Base-by-base conservation (phyloP, 2,113 vertebrate genomes). In the Oreochromis niloticus region DNA sequence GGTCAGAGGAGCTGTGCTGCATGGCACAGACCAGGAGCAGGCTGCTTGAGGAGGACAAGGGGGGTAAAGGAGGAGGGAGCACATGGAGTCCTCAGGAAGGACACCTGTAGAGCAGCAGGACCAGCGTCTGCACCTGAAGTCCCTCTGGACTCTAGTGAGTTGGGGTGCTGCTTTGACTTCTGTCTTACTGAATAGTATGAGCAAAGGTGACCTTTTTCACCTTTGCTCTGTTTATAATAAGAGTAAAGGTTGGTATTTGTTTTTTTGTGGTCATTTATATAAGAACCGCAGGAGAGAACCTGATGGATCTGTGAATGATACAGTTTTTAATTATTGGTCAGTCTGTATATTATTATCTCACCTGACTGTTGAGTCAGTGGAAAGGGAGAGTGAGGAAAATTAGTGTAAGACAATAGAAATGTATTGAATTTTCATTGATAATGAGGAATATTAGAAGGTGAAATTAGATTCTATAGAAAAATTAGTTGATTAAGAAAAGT, bases 91-190 rank as follows among this genome's bases (percentile, higher is more conserved):
- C 9, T 81, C 86, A 57, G 91, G 68, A 43, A 81, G 73, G 61
- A 57, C 32, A n/a, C 39, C 75, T 55, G 36, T 13, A 81, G 83
- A 89, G 80, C 91, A 81, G 85, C 81, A 6, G 75, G 83, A 80
- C 34, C 87, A 32, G 17, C 54, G 6, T 27, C 34, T 79, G 55
- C 80, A 88, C 81, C 85, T 83, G 56, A 94, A 88, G 86, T 86
- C 89, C 82, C 59, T 82, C 13, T 95, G 95, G 95, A 95, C 93
- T 87, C 90, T 95, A 93, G 94, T 95, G 92, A 96, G 94, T 94
- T 55, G 4, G 4, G 41, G 4, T 39, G 24, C 66, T 75, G 41
- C 17, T 81, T 63, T 68, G 52, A 27, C 41, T 71, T 73, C 36
- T 12, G 5, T 61, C 39, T 80, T 17, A 22, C 6, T 24, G 39